Conservation (phyloP, 2,113 vertebrate genomes). For the Dasypus novemcinctus region DNA sequence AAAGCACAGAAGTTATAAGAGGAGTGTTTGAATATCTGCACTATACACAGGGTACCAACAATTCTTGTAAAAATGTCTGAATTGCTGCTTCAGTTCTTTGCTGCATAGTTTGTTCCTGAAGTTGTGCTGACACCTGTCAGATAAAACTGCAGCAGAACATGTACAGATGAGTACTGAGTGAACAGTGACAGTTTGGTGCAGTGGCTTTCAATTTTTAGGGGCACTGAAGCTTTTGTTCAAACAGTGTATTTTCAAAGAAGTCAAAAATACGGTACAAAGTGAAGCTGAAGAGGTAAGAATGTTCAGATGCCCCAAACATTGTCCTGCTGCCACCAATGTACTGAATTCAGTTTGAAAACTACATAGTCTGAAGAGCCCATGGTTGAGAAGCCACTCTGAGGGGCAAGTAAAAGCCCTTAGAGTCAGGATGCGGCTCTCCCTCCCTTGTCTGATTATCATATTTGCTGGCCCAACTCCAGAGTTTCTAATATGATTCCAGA, state of each 20-base stretch:
- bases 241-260: background rate
- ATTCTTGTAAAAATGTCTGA: background rate
- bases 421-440: rapidly evolving
- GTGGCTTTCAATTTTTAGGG: background rate
- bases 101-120: background rate
- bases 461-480: background rate
- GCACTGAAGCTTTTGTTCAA: background rate
- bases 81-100: background rate
- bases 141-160: background rate
- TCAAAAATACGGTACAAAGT: background rate
- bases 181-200: background rate
- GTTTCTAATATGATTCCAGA: background rate
- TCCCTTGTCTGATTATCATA: background rate
- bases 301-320: background rate
- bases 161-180: background rate
- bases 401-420: background rate
- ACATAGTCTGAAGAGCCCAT: background rate
- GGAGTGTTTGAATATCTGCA: background rate
- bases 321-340: background rate
- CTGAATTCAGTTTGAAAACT: background rate
- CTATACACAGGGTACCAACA: background rate
- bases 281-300: background rate
- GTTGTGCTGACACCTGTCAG: background rate
- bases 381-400: background rate
- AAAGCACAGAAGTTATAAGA: background rate